Evolutionary conservation across 2,113 vertebrate genomes (phyloP).

Genomic region (Eidolon helvum): DNA sequence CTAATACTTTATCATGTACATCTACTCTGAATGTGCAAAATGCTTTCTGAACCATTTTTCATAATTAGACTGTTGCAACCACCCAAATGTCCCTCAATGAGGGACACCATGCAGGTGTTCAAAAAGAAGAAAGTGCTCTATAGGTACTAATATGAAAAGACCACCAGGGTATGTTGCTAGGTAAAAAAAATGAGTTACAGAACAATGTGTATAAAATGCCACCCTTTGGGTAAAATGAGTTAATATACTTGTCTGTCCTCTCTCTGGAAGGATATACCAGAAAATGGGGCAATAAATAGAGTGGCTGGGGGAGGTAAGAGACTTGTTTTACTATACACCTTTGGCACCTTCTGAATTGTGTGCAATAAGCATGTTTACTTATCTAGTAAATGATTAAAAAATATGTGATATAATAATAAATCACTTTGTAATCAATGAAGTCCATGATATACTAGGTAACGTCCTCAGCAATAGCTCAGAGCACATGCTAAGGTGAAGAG

Average conservation of each 20-base stretch:
- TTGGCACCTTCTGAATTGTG: neutral
- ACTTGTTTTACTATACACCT: neutral
- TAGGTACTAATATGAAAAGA: neutral
- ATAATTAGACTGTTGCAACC: neutral
- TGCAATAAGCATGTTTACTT: neutral
- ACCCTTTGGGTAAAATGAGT: neutral
- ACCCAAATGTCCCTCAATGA: too few relatives aligned
- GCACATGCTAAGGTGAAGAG: neutral
- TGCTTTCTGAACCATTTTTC: neutral
- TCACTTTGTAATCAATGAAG: neutral
- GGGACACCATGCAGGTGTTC: neutral
- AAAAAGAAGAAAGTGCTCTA: neutral
- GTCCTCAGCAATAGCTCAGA: rapidly evolving
- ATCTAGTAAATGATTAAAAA: neutral
- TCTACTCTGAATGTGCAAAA: neutral
- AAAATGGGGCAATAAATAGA: neutral
- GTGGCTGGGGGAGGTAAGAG: neutral
- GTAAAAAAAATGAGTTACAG: neutral
- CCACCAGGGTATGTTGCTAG: neutral
- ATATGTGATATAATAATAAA: neutral
- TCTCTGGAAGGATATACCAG: neutral
- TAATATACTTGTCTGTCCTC: neutral
- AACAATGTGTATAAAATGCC: neutral
- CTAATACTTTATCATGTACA: neutral
- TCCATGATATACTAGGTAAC: too few relatives aligned